These are phyloP conservation scores for Prolemur simus DNA, from an alignment of 2,113 vertebrate species.

Conservation along the genomic window DNA sequence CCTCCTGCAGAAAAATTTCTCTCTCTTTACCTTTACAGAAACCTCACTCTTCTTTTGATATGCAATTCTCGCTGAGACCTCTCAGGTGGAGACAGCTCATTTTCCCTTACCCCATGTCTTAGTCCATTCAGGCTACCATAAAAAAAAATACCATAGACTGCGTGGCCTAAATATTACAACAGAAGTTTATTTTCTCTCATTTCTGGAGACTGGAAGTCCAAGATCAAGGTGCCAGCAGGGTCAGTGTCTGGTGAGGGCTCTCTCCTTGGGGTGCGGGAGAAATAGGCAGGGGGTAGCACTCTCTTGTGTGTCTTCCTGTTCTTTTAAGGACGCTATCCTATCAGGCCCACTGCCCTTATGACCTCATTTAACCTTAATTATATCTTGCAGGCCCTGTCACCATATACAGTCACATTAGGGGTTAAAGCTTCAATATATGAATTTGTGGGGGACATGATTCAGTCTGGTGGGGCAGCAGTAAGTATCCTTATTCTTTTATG, in stretches of 20 bases:
- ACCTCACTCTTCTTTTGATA: neutral
- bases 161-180: neutral
- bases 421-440: neutral
- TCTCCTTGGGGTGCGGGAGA: neutral
- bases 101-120: neutral
- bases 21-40: neutral
- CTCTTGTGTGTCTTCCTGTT: neutral
- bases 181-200: neutral
- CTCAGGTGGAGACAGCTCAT: neutral
- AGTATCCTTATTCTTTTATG: neutral
- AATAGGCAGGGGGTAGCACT: accelerated
- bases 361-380: neutral
- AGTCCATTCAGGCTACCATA: neutral
- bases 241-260: neutral
- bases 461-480: neutral
- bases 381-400: neutral
- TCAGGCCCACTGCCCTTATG: neutral
- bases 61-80: neutral
- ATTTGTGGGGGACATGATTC: neutral
- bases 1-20: neutral
- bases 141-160: neutral
- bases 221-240: neutral
- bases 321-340: neutral
- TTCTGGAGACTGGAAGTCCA: neutral
- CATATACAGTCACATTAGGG: neutral